phyloP scores from a whole-genome alignment of 1,140 invertebrate species.

The Pseudomyrmex pallidus region DNA sequence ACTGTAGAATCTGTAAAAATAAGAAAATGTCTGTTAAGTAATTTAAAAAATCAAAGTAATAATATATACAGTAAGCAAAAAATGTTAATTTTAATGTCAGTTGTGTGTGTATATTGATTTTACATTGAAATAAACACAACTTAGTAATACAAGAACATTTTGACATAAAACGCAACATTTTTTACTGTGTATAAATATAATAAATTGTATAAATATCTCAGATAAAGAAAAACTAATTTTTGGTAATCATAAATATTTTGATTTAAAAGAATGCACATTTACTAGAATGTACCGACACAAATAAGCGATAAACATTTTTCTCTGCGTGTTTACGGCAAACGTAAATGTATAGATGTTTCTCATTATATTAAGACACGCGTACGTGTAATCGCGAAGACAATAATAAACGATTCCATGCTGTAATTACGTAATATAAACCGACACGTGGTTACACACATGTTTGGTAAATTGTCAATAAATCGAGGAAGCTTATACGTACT shows the following conservation, averaged over 20 bases:
- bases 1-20: constrained; percentile 16
- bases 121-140: too few relatives aligned
- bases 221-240: neutral
- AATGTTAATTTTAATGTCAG: too few relatives aligned
- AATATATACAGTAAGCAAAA: too few relatives aligned
- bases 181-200: neutral
- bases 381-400: constrained; percentile 30
- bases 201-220: constrained; percentile 39
- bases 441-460: constrained; percentile 61
- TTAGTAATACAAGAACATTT: too few relatives aligned
- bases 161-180: too few relatives aligned
- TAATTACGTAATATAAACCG: constrained; percentile 46
- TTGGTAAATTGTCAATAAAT: constrained; percentile 8
- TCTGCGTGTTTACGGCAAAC: constrained; percentile 29
- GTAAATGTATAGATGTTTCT: constrained; percentile 39
- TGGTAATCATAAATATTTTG: constrained; percentile 6
- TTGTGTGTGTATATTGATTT: too few relatives aligned
- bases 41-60: too few relatives aligned
- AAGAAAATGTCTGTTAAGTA: too few relatives aligned
- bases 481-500: constrained; percentile 42
- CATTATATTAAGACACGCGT: constrained; percentile 46
- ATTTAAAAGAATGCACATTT: constrained; percentile 27
- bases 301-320: constrained; percentile 55
- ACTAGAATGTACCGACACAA: constrained; percentile 40
- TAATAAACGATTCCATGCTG: constrained; percentile 43